These are phyloP conservation scores for Parnassius smintheus DNA, from an alignment of 2,888 invertebrate species.

Conservation along the genomic window DNA sequence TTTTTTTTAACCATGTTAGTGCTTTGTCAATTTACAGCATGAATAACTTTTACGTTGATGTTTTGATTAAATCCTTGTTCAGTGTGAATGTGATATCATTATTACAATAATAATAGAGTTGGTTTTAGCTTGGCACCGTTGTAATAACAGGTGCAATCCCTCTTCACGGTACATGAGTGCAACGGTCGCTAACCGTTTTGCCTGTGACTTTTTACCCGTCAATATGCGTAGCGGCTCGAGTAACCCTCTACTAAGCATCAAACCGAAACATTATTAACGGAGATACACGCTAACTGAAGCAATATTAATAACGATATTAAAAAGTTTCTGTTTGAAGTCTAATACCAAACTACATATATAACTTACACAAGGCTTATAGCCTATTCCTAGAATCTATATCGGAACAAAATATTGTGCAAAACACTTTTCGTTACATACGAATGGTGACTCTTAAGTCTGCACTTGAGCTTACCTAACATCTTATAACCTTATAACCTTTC, in stretches of 20 bases:
- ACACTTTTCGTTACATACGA: no score
- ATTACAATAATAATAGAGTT: constrained; percentile 22
- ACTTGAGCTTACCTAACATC: no score
- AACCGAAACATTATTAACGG: constrained; percentile 14
- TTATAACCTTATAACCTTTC: no score
- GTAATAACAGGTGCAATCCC: constrained; percentile 56
- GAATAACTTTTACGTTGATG: background rate
- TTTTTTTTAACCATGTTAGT: no score
- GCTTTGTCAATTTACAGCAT: background rate
- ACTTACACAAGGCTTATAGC: no score
- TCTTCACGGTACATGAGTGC: constrained; percentile 65
- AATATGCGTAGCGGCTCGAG: constrained; percentile 28
- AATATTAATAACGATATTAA: background rate
- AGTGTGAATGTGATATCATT: background rate
- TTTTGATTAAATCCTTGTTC: constrained; percentile 13
- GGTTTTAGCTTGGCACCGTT: constrained; percentile 22
- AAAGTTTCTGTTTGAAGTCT: no score
- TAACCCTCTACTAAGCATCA: constrained; percentile 21
- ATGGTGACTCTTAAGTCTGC: no score
- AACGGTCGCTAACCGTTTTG: constrained; percentile 69
- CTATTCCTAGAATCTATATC: no score
- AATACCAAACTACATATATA: no score
- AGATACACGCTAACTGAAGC: background rate
- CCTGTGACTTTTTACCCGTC: constrained; percentile 40
- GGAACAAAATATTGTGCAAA: no score